phyloP scores from a whole-genome alignment of 2,888 invertebrate species.

The Plagiodera versicolora region DNA sequence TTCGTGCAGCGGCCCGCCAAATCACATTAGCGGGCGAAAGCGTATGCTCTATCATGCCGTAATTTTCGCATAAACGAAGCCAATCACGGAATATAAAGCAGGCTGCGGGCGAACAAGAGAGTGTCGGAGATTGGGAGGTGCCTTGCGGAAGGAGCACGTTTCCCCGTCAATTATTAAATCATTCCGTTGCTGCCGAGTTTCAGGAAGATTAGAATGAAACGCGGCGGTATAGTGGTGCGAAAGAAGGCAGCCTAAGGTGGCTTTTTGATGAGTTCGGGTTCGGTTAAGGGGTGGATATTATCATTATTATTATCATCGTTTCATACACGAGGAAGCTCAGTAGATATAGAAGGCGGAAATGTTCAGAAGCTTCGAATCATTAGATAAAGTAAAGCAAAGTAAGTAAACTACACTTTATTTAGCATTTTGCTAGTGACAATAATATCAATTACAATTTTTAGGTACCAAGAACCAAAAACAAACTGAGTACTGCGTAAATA shows the following conservation, averaged over 20 bases:
- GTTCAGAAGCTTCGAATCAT: no score
- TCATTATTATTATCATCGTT: no score
- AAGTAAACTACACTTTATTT: no score
- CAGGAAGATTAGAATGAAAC: not conserved
- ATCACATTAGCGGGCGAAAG: constrained; percentile 29
- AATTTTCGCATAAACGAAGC: constrained; percentile 50
- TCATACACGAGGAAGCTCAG: no score
- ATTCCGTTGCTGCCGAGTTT: not conserved
- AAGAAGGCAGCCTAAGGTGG: not conserved
- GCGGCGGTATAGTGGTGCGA: no score
- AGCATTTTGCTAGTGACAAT: no score
- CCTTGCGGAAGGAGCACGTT: constrained; percentile 29
- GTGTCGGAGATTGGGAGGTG: constrained; percentile 28
- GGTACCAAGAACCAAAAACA: no score
- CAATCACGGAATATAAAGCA: constrained; percentile 45
- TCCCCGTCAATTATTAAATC: not conserved
- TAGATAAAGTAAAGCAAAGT: no score
- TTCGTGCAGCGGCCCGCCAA: constrained; percentile 21
- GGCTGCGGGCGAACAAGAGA: constrained; percentile 38
- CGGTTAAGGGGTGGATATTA: no score
- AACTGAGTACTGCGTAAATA: no score
- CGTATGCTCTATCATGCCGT: constrained; percentile 43
- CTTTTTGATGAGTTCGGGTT: not conserved
- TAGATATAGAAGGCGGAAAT: no score
- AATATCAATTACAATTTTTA: no score